These are phyloP conservation scores for Hirtodrosophila alboralis DNA, from an alignment of 2,888 invertebrate species.

Conservation along the genomic window DNA sequence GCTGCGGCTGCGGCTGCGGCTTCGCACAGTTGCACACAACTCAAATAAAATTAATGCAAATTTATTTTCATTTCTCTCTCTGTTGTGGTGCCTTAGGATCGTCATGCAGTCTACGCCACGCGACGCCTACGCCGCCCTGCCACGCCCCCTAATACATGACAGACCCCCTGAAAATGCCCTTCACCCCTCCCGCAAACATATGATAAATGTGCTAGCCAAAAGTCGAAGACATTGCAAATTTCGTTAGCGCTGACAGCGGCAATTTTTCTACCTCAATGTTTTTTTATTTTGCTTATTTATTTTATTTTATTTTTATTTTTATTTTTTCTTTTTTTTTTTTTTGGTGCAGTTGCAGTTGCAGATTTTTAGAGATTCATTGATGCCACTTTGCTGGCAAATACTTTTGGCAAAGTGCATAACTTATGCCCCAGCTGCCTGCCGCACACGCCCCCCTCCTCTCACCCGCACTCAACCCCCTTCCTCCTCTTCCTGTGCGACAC, in stretches of 20 bases:
- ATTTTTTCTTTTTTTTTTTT: too few relatives aligned
- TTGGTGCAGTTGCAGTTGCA: slow-evolving; percentile 22
- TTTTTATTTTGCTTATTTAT: too few relatives aligned
- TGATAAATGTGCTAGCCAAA: slow-evolving; percentile 55
- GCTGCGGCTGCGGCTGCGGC: slow-evolving; percentile 56
- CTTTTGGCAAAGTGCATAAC: slow-evolving; percentile 68
- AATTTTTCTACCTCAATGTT: slow-evolving; percentile 60
- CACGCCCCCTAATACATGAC: slow-evolving; percentile 43
- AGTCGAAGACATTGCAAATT: slow-evolving; percentile 56
- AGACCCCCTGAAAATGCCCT: background rate
- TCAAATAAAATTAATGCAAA: slow-evolving; percentile 62
- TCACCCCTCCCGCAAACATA: background rate
- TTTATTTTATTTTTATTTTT: too few relatives aligned
- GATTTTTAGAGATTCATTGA: slow-evolving; percentile 74
- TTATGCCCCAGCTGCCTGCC: slow-evolving; percentile 21
- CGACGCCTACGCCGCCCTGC: slow-evolving; percentile 65
- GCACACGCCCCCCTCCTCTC: background rate
- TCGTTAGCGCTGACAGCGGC: slow-evolving; percentile 68
- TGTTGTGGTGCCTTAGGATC: slow-evolving; percentile 23
- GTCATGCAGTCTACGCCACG: slow-evolving; percentile 79
- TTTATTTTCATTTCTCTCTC: slow-evolving; percentile 12
- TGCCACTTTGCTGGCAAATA: slow-evolving; percentile 75
- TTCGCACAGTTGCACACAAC: slow-evolving; percentile 72
- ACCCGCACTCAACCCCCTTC: background rate
- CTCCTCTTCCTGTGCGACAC: slow-evolving; percentile 26